Conservation (phyloP, 2,888 invertebrate genomes). For the Linnaemya tessellans region DNA sequence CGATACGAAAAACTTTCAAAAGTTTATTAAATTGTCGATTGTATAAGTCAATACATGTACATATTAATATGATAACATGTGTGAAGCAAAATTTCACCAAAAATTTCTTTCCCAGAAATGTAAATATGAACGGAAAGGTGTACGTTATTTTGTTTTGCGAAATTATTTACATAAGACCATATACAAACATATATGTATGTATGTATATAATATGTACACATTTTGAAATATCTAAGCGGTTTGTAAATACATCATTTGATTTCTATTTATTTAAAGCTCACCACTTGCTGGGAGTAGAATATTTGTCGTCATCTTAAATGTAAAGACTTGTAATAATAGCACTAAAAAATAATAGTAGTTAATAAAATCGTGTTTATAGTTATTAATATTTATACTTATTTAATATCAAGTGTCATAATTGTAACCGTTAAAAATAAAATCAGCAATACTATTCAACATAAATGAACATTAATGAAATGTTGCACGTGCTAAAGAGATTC, state of each 20-base stretch:
- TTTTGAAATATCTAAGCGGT: conserved; percentile 30
- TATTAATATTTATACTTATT: too few relatives aligned
- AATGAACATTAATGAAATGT: too few relatives aligned
- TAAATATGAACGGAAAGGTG: neutral
- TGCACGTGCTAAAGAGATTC: too few relatives aligned
- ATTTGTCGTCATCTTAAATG: conserved; percentile 17
- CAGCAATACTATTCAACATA: too few relatives aligned
- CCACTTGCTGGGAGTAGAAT: neutral
- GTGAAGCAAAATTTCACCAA: conserved; percentile 40
- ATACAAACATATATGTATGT: too few relatives aligned
- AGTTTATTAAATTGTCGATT: conserved; percentile 5
- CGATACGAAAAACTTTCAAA: conserved; percentile 7
- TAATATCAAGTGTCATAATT: too few relatives aligned
- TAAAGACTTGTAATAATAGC: conserved; percentile 6
- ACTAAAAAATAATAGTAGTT: too few relatives aligned
- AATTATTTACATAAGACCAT: conserved; percentile 15
- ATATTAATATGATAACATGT: too few relatives aligned
- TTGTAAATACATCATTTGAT: conserved; percentile 56
- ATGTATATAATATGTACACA: conserved; percentile 21
- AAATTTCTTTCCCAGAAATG: conserved; percentile 35
- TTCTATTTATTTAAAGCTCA: neutral
- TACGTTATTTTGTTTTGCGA: conserved; percentile 33
- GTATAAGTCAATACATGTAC: neutral
- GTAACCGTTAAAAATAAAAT: too few relatives aligned
- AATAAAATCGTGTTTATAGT: too few relatives aligned